These are phyloP conservation scores for Cheilosia soror DNA, from an alignment of 2,888 invertebrate genomes.

Conservation along the genomic window DNA sequence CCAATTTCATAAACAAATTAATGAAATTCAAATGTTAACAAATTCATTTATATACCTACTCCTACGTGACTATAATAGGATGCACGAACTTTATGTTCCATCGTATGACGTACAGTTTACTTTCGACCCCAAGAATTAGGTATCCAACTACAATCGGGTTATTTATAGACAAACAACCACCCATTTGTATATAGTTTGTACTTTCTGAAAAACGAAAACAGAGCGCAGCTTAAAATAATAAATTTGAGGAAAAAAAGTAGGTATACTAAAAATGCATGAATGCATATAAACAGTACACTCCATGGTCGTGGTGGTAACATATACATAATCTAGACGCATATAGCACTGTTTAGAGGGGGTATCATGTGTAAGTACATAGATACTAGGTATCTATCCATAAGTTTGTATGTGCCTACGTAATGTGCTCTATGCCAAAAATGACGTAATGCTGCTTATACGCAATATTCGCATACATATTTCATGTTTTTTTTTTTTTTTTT, in stretches of 20 bases:
- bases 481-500: conserved; percentile 23
- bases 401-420: conserved; percentile 4
- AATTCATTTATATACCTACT: no score
- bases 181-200: no score
- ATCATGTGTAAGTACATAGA: conserved; percentile 15
- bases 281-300: conserved; percentile 49
- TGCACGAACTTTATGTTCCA: no score
- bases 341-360: neutral
- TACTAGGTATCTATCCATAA: conserved; percentile 8
- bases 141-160: no score
- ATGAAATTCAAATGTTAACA: no score
- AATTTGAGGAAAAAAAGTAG: neutral
- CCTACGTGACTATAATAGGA: no score
- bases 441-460: conserved; percentile 54
- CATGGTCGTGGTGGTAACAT: conserved; percentile 12
- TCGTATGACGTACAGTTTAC: no score
- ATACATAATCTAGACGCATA: neutral
- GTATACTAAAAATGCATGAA: conserved; percentile 46
- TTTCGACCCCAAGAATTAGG: no score
- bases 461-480: conserved; percentile 57
- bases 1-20: no score
- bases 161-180: no score
- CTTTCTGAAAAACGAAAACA: neutral
- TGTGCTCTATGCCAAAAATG: conserved; percentile 40
- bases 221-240: conserved; percentile 9